Base-by-base conservation (phyloP, 2,113 vertebrate genomes). In the Polypterus senegalus region DNA sequence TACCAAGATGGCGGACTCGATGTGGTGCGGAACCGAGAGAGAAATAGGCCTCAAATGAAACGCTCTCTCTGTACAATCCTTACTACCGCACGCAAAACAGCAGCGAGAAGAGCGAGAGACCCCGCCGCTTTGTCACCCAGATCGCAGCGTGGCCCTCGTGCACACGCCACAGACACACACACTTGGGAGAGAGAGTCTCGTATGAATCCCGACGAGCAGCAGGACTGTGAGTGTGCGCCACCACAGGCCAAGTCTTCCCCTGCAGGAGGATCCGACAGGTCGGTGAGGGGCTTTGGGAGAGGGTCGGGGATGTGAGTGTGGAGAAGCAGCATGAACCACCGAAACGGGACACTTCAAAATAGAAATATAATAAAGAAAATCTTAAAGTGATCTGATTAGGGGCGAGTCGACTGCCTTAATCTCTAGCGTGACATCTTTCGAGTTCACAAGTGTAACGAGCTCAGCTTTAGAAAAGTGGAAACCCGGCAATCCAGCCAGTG, bases 151-250 rank as follows among this genome's bases (percentile, higher is more conserved):
- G 27, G 27, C 27, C 27, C 27, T 27, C 27, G 27, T 27, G 27
- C 27, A 27, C 27, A 27, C 27, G 27, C 27, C 27, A 46, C 70
- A 73, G 52, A 65, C 69, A 61, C 70, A 76, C 78, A 69, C 65
- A 69, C 43, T 77, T 45, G 65, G 67, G 76, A 46, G 77, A 81
- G 48, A 74, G 74, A 80, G 80, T 79, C 74, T 81, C 83, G 83
- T 81, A 86, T 86, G 82, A 84, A 81, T 86, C 63, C 83, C 82
- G 83, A 84, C 72, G 76, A 83, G 78, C 72, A 83, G 71, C 75
- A 81, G 78, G 78, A 82, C 77, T 80, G 82, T 81, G 80, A 86
- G 83, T 84, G 83, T 84, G 78, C 82, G 81, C 79, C 81, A 79
- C 78, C 82, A 77, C 81, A 83, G 83, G 83, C 83, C 78, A 75